These are phyloP conservation scores for Eristalinus sepulchralis DNA, from an alignment of 2,888 invertebrate species.

Conservation along the genomic window DNA sequence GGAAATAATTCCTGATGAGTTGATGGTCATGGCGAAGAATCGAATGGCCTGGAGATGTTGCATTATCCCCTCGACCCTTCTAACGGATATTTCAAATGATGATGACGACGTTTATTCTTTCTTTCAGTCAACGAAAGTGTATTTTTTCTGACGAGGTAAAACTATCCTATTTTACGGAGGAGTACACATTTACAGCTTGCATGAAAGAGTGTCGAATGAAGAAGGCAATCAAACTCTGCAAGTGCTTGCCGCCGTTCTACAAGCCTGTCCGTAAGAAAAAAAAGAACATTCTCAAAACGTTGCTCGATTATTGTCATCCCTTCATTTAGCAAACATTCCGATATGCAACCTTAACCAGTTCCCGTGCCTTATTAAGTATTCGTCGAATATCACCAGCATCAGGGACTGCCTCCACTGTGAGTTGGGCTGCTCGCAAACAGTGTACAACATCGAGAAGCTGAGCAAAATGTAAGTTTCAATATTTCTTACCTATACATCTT, in stretches of 20 bases:
- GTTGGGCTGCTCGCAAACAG: slow-evolving; percentile 88
- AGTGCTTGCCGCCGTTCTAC: slow-evolving; percentile 88
- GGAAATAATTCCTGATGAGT: too few species aligned
- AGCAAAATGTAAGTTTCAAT: slow-evolving; percentile 83
- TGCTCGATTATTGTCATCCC: background rate
- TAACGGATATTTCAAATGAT: too few species aligned
- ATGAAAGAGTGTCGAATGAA: slow-evolving; percentile 89
- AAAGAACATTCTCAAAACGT: background rate
- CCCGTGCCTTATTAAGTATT: slow-evolving; percentile 83
- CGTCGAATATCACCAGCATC: slow-evolving; percentile 83
- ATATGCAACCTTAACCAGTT: slow-evolving; percentile 84
- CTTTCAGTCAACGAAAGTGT: slow-evolving; percentile 85
- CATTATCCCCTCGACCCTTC: too few species aligned
- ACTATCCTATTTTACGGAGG: slow-evolving; percentile 83
- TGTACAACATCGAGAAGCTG: slow-evolving; percentile 88
- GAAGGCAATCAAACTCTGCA: slow-evolving; percentile 84
- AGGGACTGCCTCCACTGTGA: slow-evolving; percentile 85
- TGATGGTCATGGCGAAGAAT: too few species aligned
- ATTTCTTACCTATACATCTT: background rate
- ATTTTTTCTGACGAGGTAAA: slow-evolving; percentile 86
- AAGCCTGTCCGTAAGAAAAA: slow-evolving; percentile 82
- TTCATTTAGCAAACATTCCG: slow-evolving; percentile 81
- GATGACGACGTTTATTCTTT: too few species aligned
- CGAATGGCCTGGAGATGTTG: too few species aligned
- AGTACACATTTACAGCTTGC: slow-evolving; percentile 88